phyloP scores from a whole-genome alignment of 2,888 invertebrate species.

The Eupithecia dodoneata region DNA sequence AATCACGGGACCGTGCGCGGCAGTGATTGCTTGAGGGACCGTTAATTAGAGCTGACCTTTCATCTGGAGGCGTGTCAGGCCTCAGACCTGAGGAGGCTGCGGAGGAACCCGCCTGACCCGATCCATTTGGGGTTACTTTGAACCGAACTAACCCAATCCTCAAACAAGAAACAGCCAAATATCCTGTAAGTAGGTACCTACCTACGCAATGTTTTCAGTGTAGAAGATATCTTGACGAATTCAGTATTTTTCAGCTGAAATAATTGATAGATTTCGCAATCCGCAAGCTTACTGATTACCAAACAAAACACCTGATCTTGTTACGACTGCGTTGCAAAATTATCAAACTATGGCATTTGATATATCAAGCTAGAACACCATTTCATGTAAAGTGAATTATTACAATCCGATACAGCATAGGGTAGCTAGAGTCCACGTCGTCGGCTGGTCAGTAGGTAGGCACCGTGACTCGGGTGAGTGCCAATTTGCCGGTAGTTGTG shows the following conservation, averaged over 20 bases:
- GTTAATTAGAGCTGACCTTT: slow-evolving; percentile 82
- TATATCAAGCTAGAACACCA: not conserved
- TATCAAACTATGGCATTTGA: not conserved
- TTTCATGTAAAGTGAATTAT: not conserved
- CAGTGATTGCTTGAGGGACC: slow-evolving; percentile 80
- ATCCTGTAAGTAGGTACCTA: not conserved
- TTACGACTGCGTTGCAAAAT: not conserved
- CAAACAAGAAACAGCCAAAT: not conserved
- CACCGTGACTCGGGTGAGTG: slow-evolving; percentile 67
- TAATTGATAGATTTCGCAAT: not conserved
- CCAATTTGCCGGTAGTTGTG: slow-evolving; percentile 56
- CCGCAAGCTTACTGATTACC: not conserved
- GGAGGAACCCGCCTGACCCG: slow-evolving; percentile 12
- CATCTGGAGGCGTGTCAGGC: slow-evolving; percentile 62
- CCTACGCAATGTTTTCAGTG: not conserved
- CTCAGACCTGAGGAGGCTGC: slow-evolving; percentile 30
- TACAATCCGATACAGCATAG: not conserved
- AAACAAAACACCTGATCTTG: not conserved
- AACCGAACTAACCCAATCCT: not conserved
- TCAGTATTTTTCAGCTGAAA: not conserved
- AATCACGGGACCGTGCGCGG: slow-evolving; percentile 66
- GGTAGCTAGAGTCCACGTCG: not conserved
- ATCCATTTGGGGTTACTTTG: slow-evolving; percentile 12
- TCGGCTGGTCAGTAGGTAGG: slow-evolving; percentile 6
- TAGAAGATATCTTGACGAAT: not conserved